phyloP scores from a whole-genome alignment of 30 jellyfish, hydroid and myxozoan genomes.

The Rhopilema esculentum region DNA sequence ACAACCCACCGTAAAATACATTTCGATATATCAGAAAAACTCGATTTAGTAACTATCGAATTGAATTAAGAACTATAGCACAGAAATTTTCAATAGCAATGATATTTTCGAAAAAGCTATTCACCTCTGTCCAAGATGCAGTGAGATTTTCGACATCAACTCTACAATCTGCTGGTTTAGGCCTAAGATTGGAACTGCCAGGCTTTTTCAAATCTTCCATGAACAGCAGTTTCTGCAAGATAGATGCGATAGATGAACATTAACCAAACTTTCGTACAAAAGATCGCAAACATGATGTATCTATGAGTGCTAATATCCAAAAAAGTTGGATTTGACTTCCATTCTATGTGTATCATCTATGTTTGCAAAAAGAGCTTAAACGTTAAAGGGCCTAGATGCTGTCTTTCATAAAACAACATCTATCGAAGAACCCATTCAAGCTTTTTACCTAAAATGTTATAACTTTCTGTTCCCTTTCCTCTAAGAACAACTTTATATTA shows the following conservation, averaged over 20 bases:
- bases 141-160: constrained; percentile 66
- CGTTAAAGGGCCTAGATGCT: too few species aligned
- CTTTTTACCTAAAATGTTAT: too few species aligned
- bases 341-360: too few species aligned
- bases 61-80: neutral
- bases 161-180: constrained; percentile 83
- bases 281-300: neutral
- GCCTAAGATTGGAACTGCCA: constrained; percentile 68
- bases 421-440: too few species aligned
- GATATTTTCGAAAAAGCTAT: neutral
- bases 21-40: too few species aligned
- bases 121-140: constrained; percentile 91
- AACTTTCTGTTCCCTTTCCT: too few species aligned
- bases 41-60: neutral
- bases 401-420: too few species aligned
- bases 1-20: too few species aligned
- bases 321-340: too few species aligned
- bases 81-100: neutral
- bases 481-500: too few species aligned
- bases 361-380: too few species aligned
- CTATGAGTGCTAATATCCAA: neutral
- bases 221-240: constrained; percentile 52
- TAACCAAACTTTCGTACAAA: neutral
- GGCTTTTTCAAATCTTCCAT: constrained; percentile 73
- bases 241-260: neutral